phyloP scores from a whole-genome alignment of 2,797 vertebrate genomes.

The Psittacula echo region DNA sequence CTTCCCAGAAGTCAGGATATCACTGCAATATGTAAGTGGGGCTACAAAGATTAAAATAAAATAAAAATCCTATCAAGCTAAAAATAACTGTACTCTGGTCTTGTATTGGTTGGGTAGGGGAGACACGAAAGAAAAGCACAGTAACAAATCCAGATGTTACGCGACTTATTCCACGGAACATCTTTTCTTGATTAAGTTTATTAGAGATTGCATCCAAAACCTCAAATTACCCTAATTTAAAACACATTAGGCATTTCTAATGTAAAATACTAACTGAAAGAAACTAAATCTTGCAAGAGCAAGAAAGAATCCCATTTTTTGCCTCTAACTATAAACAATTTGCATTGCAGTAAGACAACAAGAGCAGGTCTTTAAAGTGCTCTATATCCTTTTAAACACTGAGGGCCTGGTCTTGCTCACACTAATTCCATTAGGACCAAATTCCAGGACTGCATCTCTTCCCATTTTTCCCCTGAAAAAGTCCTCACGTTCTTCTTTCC shows the following conservation, averaged over 20 bases:
- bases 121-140: not conserved
- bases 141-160: constrained; percentile 1
- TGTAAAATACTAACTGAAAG: constrained; percentile 2
- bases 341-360: not conserved
- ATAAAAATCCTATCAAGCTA: not conserved
- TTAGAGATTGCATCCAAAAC: constrained; percentile 33
- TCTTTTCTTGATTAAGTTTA: constrained; percentile 58
- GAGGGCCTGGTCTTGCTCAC: not conserved
- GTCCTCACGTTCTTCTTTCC: not conserved
- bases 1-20: not conserved
- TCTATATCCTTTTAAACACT: not conserved
- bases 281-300: constrained; percentile 2
- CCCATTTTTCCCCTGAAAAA: not conserved
- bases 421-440: constrained; percentile 13
- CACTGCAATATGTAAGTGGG: not conserved
- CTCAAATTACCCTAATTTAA: constrained; percentile 37
- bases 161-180: not conserved
- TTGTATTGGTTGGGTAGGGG: not conserved
- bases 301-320: constrained; percentile 2
- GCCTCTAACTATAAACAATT: constrained; percentile 15
- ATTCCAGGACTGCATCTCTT: not conserved
- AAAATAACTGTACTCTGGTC: constrained; percentile 19
- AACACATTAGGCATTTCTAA: constrained; percentile 25
- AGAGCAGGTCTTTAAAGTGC: not conserved
- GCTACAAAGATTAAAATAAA: not conserved